These are phyloP conservation scores for Alligator sinensis DNA, from an alignment of 2,113 vertebrate species.

Conservation along the genomic window DNA sequence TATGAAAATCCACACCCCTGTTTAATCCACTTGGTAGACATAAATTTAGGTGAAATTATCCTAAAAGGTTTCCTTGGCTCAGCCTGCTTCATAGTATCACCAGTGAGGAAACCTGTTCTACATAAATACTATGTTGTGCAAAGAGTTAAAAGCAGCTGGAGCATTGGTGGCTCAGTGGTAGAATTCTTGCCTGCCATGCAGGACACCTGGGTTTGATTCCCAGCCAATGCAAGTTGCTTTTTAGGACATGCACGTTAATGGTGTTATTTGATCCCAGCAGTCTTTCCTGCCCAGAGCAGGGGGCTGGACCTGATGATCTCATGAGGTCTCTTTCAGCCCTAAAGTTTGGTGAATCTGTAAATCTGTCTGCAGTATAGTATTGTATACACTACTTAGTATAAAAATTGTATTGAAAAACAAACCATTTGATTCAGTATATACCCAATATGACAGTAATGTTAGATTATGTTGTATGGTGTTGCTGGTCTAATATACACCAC, in stretches of 20 bases:
- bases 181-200: no score
- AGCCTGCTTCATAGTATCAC: slow-evolving; percentile 1
- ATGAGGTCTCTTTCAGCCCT: no score
- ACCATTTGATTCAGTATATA: neutral
- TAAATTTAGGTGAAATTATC: neutral
- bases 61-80: neutral
- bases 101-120: neutral
- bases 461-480: neutral
- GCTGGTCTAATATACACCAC: neutral
- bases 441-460: neutral
- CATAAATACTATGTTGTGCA: neutral
- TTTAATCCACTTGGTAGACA: neutral
- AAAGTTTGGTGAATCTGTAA: no score
- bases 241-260: no score
- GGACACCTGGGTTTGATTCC: no score
- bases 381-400: no score
- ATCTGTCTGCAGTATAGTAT: no score
- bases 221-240: no score
- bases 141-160: neutral
- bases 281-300: no score
- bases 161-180: no score
- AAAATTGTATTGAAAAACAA: neutral
- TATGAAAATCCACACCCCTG: neutral
- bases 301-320: no score
- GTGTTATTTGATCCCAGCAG: no score